Conservation (phyloP, 2,888 invertebrate species). For the Tryphoninae sp. region DNA sequence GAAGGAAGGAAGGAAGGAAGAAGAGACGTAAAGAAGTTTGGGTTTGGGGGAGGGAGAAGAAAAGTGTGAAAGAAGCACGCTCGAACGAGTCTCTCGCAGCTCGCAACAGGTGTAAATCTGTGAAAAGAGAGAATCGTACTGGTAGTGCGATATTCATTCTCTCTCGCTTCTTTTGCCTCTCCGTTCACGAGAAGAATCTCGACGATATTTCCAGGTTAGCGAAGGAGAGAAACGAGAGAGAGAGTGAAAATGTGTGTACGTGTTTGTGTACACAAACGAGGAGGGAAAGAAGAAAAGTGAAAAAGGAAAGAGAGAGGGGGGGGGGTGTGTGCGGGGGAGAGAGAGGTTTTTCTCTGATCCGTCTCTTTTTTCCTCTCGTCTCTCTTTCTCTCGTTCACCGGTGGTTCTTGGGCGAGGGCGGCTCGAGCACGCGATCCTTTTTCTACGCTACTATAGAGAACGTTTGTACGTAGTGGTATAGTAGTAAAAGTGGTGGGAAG, state of each 20-base stretch:
- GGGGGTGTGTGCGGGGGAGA: background rate
- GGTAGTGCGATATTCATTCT: conserved; percentile 16
- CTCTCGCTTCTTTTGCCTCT: conserved; percentile 8
- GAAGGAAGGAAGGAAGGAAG: background rate
- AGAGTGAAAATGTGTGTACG: conserved; percentile 37
- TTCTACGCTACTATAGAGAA: conserved; percentile 23
- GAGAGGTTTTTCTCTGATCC: conserved; percentile 7
- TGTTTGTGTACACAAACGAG: conserved; percentile 14
- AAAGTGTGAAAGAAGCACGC: conserved; percentile 67
- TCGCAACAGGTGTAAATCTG: conserved; percentile 80
- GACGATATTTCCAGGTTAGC: conserved; percentile 47
- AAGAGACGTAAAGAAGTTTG: conserved; percentile 40
- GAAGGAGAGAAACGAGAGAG: conserved; percentile 41
- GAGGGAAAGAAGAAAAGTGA: conserved; percentile 46
- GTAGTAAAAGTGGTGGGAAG: conserved; percentile 28
- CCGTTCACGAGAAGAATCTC: conserved; percentile 58
- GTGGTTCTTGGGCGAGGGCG: conserved; percentile 26
- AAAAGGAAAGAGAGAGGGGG: background rate
- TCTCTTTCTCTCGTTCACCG: conserved; percentile 4
- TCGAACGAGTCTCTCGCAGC: conserved; percentile 68
- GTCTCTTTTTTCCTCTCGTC: conserved; percentile 19
- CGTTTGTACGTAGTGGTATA: conserved; percentile 18
- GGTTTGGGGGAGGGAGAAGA: conserved; percentile 6
- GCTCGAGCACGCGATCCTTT: conserved; percentile 55
- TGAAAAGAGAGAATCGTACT: conserved; percentile 69